Base-by-base conservation (phyloP, 2,888 invertebrate genomes). In the Chymomyza amoena region DNA sequence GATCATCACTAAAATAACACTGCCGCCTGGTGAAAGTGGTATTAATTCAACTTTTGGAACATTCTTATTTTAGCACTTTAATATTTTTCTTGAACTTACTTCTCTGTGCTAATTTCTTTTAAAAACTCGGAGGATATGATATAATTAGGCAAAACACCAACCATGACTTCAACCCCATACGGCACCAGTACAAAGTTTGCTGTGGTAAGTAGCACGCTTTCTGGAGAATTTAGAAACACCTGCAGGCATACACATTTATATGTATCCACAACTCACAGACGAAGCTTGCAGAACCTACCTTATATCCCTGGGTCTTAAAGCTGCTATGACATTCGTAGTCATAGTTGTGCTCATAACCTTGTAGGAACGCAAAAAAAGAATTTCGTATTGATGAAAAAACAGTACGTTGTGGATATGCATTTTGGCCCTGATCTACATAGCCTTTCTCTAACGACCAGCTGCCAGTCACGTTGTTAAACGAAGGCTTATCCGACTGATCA, bases 101-200 rank as follows among this genome's bases (percentile, higher is more conserved):
- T 87, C 93, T 94, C 79, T 91, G 91, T 83, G 4, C 75, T 92
- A 79, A 95, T 95, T 65, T 93, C 93, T 75, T 92, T 92, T 15
- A 95, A 92, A 74, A 94, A 94, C 62, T 93, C 92, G 1, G 94
- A 94, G 0, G 95, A 95, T 13, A 94, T 94, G 93, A 95, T 95
- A 94, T 95, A 95, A 86, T 95, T 94, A 6, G 95, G 95, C 91
- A 94, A 93, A 20, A 95, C 93, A n/a, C 94, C 93, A 6, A 95
- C 94, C 18, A 95, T 93, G 4, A 95, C 93, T 90, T 95, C 95
- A 88, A 90, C 82, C 20, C 89, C 90, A 60, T 91, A 90, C 4
- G 90, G 89, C 64, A 91, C 87, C 64, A 91, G 73, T 51, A 91
- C 88, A 60, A 90, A 91, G 78, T 90, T 91, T 66, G 88, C 90